Conservation (phyloP, 2,113 vertebrate genomes). For the Baryphthengus martii region DNA sequence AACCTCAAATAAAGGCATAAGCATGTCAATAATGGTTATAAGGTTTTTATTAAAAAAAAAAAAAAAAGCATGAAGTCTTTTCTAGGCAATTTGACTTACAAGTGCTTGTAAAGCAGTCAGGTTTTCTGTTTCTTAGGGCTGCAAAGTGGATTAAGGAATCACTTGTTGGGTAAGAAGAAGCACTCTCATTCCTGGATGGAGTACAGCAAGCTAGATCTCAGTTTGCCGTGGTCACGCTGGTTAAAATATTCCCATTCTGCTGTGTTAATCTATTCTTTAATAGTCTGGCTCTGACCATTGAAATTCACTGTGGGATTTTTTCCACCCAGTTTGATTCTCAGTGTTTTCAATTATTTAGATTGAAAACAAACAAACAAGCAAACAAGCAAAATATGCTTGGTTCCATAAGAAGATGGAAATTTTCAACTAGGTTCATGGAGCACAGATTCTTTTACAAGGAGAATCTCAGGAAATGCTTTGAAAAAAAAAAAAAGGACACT, state of each 20-base stretch:
- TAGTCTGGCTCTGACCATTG: conserved; percentile 7
- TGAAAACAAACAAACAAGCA: neutral
- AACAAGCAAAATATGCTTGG: neutral
- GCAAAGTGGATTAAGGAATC: neutral
- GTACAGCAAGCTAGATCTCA: conserved; percentile 20
- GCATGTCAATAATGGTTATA: neutral
- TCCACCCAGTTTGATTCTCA: conserved; percentile 18
- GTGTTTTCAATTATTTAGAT: conserved; percentile 47
- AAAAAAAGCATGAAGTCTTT: neutral
- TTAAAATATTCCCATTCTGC: conserved; percentile 39
- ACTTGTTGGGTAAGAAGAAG: neutral
- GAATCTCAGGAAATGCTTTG: neutral
- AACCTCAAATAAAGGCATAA: neutral
- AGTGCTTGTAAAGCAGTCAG: neutral
- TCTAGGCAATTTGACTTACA: neutral
- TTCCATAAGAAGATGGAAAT: neutral
- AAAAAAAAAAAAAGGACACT: neutral
- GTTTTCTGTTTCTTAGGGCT: neutral
- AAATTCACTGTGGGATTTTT: conserved; percentile 27
- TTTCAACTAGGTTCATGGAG: neutral
- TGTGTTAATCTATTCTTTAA: conserved; percentile 28
- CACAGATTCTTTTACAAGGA: neutral
- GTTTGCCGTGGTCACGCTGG: conserved; percentile 34
- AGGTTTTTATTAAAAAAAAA: neutral
- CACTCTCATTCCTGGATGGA: neutral